phyloP scores from a whole-genome alignment of 2,888 invertebrate genomes.

The Spialia ferax region DNA sequence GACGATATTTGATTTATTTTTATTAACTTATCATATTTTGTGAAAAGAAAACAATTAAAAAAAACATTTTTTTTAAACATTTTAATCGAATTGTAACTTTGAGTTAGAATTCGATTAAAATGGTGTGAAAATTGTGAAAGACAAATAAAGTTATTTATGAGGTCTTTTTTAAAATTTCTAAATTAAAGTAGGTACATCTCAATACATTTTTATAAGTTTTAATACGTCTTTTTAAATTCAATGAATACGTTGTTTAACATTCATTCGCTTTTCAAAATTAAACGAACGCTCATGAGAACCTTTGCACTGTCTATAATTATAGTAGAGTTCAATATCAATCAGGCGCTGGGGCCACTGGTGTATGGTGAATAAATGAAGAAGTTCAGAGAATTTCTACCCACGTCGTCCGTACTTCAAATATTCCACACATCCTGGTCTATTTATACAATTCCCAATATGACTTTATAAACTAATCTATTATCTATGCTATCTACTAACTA shows the following conservation, averaged over 20 bases:
- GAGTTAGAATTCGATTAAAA: too few relatives aligned
- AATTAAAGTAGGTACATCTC: too few relatives aligned
- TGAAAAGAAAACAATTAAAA: too few relatives aligned
- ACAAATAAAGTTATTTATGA: too few relatives aligned
- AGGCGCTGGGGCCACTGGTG: slow-evolving; percentile 10
- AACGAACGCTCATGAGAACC: slow-evolving; percentile 42
- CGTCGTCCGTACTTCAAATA: slow-evolving; percentile 42
- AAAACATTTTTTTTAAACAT: too few relatives aligned
- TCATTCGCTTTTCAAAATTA: background rate
- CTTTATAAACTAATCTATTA: slow-evolving; percentile 13
- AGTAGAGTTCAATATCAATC: slow-evolving; percentile 27
- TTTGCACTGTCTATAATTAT: slow-evolving; percentile 23
- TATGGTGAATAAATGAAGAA: slow-evolving; percentile 49
- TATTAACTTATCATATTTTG: background rate
- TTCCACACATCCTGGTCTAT: slow-evolving; percentile 45
- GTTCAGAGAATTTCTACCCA: slow-evolving; percentile 47
- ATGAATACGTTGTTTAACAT: background rate
- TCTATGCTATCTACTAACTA: background rate
- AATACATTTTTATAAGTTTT: too few relatives aligned
- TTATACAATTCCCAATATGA: slow-evolving; percentile 41
- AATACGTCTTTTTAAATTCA: background rate
- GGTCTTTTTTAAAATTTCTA: too few relatives aligned
- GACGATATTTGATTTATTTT: background rate
- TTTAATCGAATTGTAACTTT: too few relatives aligned
- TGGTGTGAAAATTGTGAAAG: too few relatives aligned